Conservation (phyloP, 2,888 invertebrate species). For the Drosophila stalkeri region DNA sequence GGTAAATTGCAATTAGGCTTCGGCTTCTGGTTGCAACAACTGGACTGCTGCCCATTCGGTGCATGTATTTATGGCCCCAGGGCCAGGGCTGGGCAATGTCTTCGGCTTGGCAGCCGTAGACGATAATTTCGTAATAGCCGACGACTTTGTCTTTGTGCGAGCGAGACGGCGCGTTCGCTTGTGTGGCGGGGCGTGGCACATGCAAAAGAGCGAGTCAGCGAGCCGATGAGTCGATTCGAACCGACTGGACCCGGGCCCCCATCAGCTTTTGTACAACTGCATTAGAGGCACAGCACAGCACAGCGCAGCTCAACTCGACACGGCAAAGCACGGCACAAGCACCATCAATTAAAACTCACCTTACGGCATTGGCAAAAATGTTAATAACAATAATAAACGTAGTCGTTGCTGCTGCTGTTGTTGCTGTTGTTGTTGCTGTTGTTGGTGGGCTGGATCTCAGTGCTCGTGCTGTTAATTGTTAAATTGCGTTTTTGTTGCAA, state of each 20-base stretch:
- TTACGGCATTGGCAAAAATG: conserved; percentile 75
- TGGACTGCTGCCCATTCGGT: conserved; percentile 68
- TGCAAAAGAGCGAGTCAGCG: conserved; percentile 74
- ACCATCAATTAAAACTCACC: conserved; percentile 77
- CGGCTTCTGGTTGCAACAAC: conserved; percentile 82
- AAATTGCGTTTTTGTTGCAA: conserved; percentile 81
- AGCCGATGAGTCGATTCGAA: conserved; percentile 12
- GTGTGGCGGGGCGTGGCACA: conserved; percentile 72
- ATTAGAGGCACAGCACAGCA: conserved; percentile 65
- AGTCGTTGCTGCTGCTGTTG: conserved; percentile 32
- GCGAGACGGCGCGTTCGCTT: conserved; percentile 49
- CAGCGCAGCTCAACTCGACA: neutral
- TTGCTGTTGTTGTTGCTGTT: conserved; percentile 19
- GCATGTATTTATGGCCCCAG: conserved; percentile 79
- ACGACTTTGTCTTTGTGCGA: conserved; percentile 59
- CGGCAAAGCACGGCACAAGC: conserved; percentile 46
- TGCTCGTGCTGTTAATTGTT: conserved; percentile 78
- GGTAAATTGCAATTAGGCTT: conserved; percentile 84
- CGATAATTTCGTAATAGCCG: conserved; percentile 81
- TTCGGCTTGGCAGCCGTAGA: conserved; percentile 53
- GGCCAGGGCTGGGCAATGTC: conserved; percentile 72
- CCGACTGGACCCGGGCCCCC: conserved; percentile 33
- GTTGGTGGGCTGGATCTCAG: conserved; percentile 33
- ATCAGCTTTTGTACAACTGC: conserved; percentile 80
- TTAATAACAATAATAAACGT: conserved; percentile 80